A percentile compares a stretch with the other conserved stretches of the same genome.
phyloP scores from a whole-genome alignment of 2,888 invertebrate genomes.

The Tinea trinotella region DNA sequence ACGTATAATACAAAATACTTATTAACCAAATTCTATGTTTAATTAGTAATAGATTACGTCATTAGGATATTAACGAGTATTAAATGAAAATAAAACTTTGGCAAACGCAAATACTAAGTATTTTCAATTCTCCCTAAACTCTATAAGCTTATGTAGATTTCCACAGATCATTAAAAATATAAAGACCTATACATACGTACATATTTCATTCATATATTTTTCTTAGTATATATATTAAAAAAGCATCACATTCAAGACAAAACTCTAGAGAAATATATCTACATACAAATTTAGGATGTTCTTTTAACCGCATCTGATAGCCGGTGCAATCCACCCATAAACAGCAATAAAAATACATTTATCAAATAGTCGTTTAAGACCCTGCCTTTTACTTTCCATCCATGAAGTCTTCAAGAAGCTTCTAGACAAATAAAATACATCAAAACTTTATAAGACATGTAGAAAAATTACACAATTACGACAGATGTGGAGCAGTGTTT shows the following conservation, averaged over 20 bases:
- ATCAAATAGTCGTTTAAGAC: background rate
- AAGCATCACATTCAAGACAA: background rate
- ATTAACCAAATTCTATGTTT: background rate
- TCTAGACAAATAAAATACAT: background rate
- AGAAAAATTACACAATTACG: background rate
- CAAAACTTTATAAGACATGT: background rate
- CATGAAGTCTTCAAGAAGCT: background rate
- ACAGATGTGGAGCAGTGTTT: background rate
- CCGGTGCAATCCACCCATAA: background rate
- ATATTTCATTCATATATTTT: background rate
- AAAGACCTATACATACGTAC: too few relatives aligned
- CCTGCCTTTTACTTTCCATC: background rate
- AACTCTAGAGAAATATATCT: background rate
- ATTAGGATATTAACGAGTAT: conserved; percentile 2
- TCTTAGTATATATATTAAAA: background rate
- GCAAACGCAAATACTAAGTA: conserved; percentile 1
- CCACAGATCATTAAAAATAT: background rate
- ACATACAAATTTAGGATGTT: background rate
- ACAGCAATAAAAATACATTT: background rate
- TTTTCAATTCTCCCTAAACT: background rate
- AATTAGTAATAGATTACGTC: background rate
- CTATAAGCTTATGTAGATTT: background rate
- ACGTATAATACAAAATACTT: background rate
- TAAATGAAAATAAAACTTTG: background rate
- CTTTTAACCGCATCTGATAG: too few relatives aligned